phyloP scores from a whole-genome alignment of 2,888 invertebrate genomes.

The Muscina levida region DNA sequence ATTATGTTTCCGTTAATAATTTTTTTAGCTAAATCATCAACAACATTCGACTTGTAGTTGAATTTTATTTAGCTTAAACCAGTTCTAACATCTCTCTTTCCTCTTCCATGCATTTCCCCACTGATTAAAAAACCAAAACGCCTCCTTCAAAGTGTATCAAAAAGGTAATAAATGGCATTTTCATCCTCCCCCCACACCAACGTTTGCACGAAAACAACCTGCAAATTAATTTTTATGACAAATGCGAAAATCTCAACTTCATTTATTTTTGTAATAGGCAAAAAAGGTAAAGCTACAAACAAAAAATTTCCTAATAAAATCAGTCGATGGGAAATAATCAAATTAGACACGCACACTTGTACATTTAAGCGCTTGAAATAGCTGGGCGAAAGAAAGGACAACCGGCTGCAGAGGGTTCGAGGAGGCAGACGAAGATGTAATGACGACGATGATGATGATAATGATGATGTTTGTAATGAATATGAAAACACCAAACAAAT shows the following conservation, averaged over 20 bases:
- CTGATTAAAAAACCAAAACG: neutral
- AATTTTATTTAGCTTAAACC: too few species aligned
- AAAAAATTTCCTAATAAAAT: slow-evolving; percentile 70
- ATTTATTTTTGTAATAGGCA: slow-evolving; percentile 28
- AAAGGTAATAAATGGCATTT: slow-evolving; percentile 30
- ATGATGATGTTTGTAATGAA: slow-evolving; percentile 18
- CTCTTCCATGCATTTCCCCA: too few species aligned
- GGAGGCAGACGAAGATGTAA: neutral
- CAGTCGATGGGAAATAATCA: slow-evolving; percentile 75
- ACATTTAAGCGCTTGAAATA: slow-evolving; percentile 30
- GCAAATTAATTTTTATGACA: slow-evolving; percentile 36
- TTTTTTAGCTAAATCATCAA: too few species aligned
- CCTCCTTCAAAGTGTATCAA: slow-evolving; percentile 34
- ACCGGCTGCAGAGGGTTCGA: slow-evolving; percentile 12
- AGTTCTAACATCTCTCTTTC: too few species aligned
- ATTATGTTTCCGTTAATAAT: too few species aligned
- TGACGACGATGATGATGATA: slow-evolving; percentile 33
- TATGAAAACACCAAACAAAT: neutral
- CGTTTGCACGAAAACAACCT: neutral
- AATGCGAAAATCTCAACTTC: slow-evolving; percentile 38
- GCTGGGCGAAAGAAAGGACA: slow-evolving; percentile 35
- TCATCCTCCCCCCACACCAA: slow-evolving; percentile 1
- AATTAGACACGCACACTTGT: slow-evolving; percentile 78
- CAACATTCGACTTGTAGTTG: too few species aligned
- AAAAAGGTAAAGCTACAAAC: neutral